These are phyloP conservation scores for Drosophila sordidapex DNA, from an alignment of 2,888 invertebrate species.

Conservation along the genomic window DNA sequence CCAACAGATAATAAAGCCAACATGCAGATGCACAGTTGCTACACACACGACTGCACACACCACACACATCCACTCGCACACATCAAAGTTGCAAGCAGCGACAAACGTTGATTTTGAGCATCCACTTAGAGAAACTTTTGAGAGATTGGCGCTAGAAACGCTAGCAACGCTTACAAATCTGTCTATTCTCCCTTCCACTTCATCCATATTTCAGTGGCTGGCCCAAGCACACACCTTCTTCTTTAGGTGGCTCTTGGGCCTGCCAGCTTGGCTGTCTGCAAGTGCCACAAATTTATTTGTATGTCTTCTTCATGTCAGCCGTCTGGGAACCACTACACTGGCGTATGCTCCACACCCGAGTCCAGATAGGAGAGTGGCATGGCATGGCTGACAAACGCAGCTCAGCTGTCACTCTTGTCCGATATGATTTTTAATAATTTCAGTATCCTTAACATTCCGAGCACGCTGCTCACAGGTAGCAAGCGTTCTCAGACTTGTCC, in stretches of 20 bases:
- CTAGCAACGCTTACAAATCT: constrained; percentile 23
- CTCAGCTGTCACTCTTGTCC: constrained; percentile 50
- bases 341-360: constrained; percentile 33
- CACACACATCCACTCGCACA: background rate
- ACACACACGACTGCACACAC: background rate
- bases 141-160: constrained; percentile 69
- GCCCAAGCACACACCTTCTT: constrained; percentile 21
- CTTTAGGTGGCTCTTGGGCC: background rate
- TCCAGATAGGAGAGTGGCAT: constrained; percentile 23
- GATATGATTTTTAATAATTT: constrained; percentile 77
- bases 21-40: constrained; percentile 1
- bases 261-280: constrained; percentile 58
- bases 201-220: constrained; percentile 24
- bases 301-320: constrained; percentile 75
- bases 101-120: constrained; percentile 62
- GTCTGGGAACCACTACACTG: constrained; percentile 51
- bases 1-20: constrained; percentile 58
- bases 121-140: constrained; percentile 49
- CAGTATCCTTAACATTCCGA: constrained; percentile 43
- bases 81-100: constrained; percentile 34
- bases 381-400: constrained; percentile 43
- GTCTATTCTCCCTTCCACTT: constrained; percentile 20
- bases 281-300: constrained; percentile 77
- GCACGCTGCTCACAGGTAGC: constrained; percentile 53
- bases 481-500: constrained; percentile 70